Percentiles rank a stretch among this genome's conserved stretches.
Conservation (phyloP, 2,888 invertebrate genomes). For the Arrhopalites spinosus region DNA sequence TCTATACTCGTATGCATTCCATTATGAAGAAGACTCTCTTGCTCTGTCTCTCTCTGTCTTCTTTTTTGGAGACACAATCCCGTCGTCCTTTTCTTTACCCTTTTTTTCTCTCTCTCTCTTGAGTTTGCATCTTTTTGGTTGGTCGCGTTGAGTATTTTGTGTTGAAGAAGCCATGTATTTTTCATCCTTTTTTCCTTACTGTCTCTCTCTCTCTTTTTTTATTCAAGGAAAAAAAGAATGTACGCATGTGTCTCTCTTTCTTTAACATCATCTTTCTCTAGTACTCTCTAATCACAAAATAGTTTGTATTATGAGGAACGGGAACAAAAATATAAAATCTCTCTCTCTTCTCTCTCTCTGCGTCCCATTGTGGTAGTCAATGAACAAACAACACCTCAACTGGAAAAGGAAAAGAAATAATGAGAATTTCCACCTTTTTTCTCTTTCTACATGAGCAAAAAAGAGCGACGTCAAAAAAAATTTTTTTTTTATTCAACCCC, state of each 20-base stretch:
- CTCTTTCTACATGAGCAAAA: not conserved
- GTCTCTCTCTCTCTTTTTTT: constrained; percentile 11
- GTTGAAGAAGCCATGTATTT: constrained; percentile 22
- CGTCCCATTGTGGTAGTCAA: constrained; percentile 17
- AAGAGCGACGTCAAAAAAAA: not conserved
- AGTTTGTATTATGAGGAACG: too few species aligned
- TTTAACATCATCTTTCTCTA: not conserved
- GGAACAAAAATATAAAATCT: too few species aligned
- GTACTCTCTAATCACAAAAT: not conserved
- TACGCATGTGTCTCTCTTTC: constrained; percentile 20
- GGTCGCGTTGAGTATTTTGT: constrained; percentile 32
- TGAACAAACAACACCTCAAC: constrained; percentile 27
- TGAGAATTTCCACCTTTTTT: constrained; percentile 15
- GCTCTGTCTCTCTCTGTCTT: too few species aligned
- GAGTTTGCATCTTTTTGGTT: constrained; percentile 31
- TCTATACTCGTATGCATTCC: too few species aligned
- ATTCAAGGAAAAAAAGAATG: constrained; percentile 11
- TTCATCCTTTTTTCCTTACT: constrained; percentile 8
- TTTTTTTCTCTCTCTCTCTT: constrained; percentile 7
- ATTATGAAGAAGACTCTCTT: too few species aligned
- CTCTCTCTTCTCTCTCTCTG: constrained; percentile 18
- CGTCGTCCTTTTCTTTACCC: constrained; percentile 11
- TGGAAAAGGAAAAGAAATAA: constrained; percentile 33
- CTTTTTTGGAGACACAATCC: constrained; percentile 12
- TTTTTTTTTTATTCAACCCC: not conserved